Conservation (phyloP, 2,113 vertebrate species). For the Mixornis gularis region DNA sequence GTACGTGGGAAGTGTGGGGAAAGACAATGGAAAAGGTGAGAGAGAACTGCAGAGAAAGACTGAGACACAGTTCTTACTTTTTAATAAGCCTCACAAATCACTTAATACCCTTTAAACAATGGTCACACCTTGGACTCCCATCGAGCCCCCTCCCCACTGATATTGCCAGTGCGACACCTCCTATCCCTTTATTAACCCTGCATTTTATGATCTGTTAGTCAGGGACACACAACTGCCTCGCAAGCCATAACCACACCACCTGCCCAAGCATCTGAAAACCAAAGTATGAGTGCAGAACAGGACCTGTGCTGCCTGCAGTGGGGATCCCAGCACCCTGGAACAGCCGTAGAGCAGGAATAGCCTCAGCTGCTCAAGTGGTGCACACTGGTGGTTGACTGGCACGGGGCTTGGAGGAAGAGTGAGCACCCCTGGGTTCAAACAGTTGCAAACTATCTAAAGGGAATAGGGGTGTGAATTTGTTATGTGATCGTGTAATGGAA, state of each 20-base stretch:
- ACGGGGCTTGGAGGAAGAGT: neutral
- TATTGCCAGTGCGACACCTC: slow-evolving; percentile 3
- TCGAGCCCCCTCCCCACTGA: neutral
- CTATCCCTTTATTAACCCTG: slow-evolving; percentile 70
- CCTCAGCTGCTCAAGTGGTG: neutral
- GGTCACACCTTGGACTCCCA: neutral
- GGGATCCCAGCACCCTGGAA: neutral
- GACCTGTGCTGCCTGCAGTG: neutral
- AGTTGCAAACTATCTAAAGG: neutral
- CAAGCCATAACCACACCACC: slow-evolving; percentile 56
- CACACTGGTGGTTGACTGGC: neutral
- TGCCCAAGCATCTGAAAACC: slow-evolving; percentile 32
- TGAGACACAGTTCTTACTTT: neutral
- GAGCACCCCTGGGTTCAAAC: neutral
- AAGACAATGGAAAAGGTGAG: neutral
- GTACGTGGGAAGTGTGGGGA: neutral
- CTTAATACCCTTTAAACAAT: slow-evolving; percentile 36
- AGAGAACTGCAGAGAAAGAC: neutral
- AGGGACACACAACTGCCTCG: slow-evolving; percentile 51
- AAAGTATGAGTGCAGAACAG: neutral
- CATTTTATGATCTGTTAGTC: slow-evolving; percentile 65
- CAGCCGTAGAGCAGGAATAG: neutral
- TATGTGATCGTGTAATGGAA: neutral
- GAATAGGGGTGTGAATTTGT: slow-evolving; percentile 15
- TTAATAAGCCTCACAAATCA: slow-evolving; percentile 50